A percentile compares a stretch with the other conserved stretches of the same genome.
These are phyloP conservation scores for Symphodus melops DNA, from an alignment of 2,113 vertebrate species.

Conservation along the genomic window DNA sequence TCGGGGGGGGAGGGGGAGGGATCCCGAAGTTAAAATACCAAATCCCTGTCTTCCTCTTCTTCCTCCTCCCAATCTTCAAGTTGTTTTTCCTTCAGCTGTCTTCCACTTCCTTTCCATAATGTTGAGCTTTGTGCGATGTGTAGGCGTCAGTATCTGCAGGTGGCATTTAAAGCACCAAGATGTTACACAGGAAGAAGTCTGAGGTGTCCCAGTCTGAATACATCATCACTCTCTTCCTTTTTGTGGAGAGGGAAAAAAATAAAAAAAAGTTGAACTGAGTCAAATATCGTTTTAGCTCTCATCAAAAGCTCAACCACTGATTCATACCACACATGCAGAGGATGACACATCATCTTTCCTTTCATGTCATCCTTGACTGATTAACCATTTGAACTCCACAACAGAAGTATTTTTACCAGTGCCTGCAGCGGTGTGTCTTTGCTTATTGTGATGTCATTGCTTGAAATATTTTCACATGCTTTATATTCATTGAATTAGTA, in stretches of 20 bases:
- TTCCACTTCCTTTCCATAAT: background rate
- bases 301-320: slow-evolving; percentile 5
- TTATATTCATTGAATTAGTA: background rate
- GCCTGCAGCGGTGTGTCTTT: background rate
- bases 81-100: slow-evolving; percentile 1
- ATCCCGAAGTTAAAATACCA: background rate
- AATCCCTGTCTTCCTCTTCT: background rate
- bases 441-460: background rate
- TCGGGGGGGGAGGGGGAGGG: background rate
- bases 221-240: background rate
- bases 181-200: background rate
- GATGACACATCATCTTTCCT: slow-evolving; percentile 1
- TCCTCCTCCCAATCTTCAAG: background rate
- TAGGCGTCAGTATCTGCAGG: slow-evolving; percentile 20
- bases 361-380: slow-evolving; percentile 10
- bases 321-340: background rate
- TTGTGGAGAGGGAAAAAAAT: background rate
- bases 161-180: slow-evolving; percentile 2
- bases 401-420: background rate
- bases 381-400: background rate
- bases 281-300: background rate
- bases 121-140: background rate
- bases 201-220: background rate
- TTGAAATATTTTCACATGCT: background rate
- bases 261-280: background rate